Evolutionary conservation across 2,113 vertebrate species (phyloP).

Genomic region (Lycaon pictus): DNA sequence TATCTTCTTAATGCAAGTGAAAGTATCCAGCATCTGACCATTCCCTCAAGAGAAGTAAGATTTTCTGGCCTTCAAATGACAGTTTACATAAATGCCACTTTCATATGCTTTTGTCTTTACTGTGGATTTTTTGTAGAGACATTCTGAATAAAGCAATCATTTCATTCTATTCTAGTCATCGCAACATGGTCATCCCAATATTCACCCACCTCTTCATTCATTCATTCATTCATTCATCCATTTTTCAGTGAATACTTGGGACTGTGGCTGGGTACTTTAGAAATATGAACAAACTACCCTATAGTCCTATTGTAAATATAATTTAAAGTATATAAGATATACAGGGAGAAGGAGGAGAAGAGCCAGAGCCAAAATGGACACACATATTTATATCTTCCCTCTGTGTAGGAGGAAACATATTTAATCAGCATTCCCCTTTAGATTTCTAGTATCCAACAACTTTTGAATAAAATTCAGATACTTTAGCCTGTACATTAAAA

Average conservation of each 20-base stretch:
- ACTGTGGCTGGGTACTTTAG: not conserved
- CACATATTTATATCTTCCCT: not conserved
- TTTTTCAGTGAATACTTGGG: not conserved
- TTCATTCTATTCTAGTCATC: not conserved
- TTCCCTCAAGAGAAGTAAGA: not conserved
- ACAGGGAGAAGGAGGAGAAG: not conserved
- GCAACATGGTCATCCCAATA: not conserved
- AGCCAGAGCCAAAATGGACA: not conserved
- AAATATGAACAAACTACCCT: conserved; percentile 30
- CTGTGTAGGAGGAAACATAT: not conserved
- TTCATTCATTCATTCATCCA: not conserved
- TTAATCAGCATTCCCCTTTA: not conserved
- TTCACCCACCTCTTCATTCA: not conserved
- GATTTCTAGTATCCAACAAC: not conserved
- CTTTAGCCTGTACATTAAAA: not conserved
- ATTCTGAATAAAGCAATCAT: not conserved
- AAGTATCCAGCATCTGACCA: not conserved
- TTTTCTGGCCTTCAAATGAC: not conserved
- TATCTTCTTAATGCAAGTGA: not conserved
- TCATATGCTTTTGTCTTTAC: not conserved
- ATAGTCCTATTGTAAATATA: not conserved
- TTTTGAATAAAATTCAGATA: conserved; percentile 3
- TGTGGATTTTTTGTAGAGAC: not conserved
- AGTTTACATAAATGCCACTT: not conserved
- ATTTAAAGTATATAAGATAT: not conserved